Base-by-base conservation (phyloP, 1,140 invertebrate genomes). In the Drosophila quadrilineata region DNA sequence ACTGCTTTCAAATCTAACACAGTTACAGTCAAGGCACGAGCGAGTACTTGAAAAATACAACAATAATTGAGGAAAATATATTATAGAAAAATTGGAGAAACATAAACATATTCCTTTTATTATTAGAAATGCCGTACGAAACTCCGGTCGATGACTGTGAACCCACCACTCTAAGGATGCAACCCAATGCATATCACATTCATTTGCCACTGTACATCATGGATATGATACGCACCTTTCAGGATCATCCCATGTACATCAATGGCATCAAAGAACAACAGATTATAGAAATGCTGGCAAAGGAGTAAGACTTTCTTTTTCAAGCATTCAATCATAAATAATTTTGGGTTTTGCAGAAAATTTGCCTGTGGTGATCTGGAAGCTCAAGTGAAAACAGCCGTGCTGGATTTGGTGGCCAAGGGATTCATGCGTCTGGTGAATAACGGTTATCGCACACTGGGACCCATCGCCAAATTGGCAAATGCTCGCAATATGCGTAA, bases 171-270 rank as follows among this genome's bases (percentile, higher is more conserved):
- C 69, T 72, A 43, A 59, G 53, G 19, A 53, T 88, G 36, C 70
- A 75, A 6, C 71, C 63, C 16, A 89, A 89, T 48, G 41, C 41
- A 4, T 89, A 89, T 28, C 87, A 89, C 17, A 85, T 89, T 16
- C 67, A 89, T 10, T 58, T 86, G 60, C 84, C 84, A 0, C 40
- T 89, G 0, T 89, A 84, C 26, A 84, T 89, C 6, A 67, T 89
- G 54, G 88, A 89, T 31, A 74, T 85, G 67, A 72, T 89, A 19
- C 77, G 88, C 41, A 57, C 72, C 1, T 87, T 89, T 19, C 88
- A 89, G 45, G 88, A 89, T 54, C 88, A 89, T 65, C 84, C 88
- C 9, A 79, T 75, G 22, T 89, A 85, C 54, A n/a, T 33, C 10
- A 56, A 59, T 12, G 88, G 88, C 28, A 77, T 89, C 0, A 70